Evolutionary conservation across 2,888 invertebrate species (phyloP), one percentile per base, ranked within the genome.

Genomic region (Hydroisotoma schaefferi): DNA sequence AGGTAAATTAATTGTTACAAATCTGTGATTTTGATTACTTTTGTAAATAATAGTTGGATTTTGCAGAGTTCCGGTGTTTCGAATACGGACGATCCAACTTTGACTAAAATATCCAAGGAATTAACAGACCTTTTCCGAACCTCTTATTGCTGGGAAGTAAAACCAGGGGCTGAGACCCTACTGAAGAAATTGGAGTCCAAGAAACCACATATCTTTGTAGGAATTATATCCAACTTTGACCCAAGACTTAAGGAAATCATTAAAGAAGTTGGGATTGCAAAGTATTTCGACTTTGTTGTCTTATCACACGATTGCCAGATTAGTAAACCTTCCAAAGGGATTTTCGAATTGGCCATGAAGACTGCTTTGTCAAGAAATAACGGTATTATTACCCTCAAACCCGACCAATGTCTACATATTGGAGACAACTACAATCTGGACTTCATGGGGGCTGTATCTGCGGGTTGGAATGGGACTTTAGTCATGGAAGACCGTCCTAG

Each of bases 201-300:
- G 51, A 38, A 12, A 28, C 15, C 28, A 44, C 33, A 76, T 12
- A 73, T 83, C 15, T 72, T 76, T 12, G 70, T 92, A 44, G 94
- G 92, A 2, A 83, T 92, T 0, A 85, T 94, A 69, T 91, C 94
- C 5, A 94, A 94, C 78, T 91, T 87, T 78, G 94, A 94, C 79
- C 87, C 90, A 28, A 81, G 93, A 28, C 78, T 94, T 2, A 80
- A 84, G 61, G 78, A 80, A 4, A 82, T 93, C 65, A 79, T 94
- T 55, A 72, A 78, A 15, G 85, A 84, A 71, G 80, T 87, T 37
- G 82, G 81, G 57, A 76, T 94, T n/a, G 75, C 81, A 52, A 78
- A 84, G 55, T 85, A 85, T 75, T 90, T 94, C 77, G 81, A 87
- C 68, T 94, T 94, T 78, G 80, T 92, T 46, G 66, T 92, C 12